Conservation (phyloP, 2,888 invertebrate genomes). For the Hirtodrosophila duncani region DNA sequence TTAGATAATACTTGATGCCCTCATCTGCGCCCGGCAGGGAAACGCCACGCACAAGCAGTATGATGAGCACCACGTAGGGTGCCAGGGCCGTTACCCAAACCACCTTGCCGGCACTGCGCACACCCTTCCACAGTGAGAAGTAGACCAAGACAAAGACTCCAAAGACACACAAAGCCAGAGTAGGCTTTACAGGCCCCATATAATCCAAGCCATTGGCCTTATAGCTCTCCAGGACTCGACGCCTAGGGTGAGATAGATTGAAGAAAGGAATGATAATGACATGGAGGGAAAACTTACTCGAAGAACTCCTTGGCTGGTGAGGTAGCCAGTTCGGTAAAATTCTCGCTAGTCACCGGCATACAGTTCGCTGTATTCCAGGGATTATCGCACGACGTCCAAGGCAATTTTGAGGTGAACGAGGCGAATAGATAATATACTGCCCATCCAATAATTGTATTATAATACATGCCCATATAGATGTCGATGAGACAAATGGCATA, state of each 20-base stretch:
- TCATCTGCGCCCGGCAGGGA: slow-evolving; percentile 90
- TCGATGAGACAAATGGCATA: slow-evolving; percentile 97
- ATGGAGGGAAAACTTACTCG: slow-evolving; percentile 82
- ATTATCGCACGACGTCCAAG: slow-evolving; percentile 93
- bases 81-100: slow-evolving; percentile 97
- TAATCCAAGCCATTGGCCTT: slow-evolving; percentile 89
- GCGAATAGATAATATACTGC: slow-evolving; percentile 93
- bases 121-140: slow-evolving; percentile 97
- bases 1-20: slow-evolving; percentile 92
- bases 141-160: slow-evolving; percentile 95
- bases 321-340: slow-evolving; percentile 81
- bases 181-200: slow-evolving; percentile 93
- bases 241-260: slow-evolving; percentile 79
- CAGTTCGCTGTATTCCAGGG: slow-evolving; percentile 91
- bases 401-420: slow-evolving; percentile 88
- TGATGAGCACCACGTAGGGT: slow-evolving; percentile 93
- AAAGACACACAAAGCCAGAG: slow-evolving; percentile 92
- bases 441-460: slow-evolving; percentile 98
- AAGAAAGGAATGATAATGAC: neutral
- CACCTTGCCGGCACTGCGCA: slow-evolving; percentile 94
- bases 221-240: slow-evolving; percentile 91
- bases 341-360: slow-evolving; percentile 82
- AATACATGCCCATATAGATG: slow-evolving; percentile 97
- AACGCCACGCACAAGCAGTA: slow-evolving; percentile 89
- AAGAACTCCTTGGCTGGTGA: slow-evolving; percentile 93